These are phyloP conservation scores for Cotesia vestalis DNA, from an alignment of 1,140 invertebrate genomes.

Conservation along the genomic window DNA sequence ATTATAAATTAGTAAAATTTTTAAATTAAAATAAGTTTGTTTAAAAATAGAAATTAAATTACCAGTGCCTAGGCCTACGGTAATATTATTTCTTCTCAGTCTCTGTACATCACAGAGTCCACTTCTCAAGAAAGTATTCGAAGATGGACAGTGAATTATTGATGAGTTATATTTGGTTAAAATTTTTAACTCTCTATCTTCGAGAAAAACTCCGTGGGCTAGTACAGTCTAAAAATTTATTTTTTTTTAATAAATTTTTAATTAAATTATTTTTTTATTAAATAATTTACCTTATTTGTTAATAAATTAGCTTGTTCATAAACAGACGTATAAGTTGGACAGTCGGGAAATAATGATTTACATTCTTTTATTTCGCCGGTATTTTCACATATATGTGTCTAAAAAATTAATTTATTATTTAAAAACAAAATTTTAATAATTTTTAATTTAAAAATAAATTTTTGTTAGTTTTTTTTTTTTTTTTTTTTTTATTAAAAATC, in stretches of 20 bases:
- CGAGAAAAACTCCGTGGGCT: conserved; percentile 84
- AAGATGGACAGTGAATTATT: conserved; percentile 87
- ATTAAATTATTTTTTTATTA: conserved; percentile 3
- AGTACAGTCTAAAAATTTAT: conserved; percentile 71
- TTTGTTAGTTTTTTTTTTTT: too few species aligned
- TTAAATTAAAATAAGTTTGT: conserved; percentile 31
- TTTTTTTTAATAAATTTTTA: conserved; percentile 7
- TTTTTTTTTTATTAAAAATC: too few species aligned
- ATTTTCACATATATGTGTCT: conserved; percentile 89
- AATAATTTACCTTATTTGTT: conserved; percentile 72
- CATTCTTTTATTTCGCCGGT: conserved; percentile 76
- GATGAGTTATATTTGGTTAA: conserved; percentile 72
- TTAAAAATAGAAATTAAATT: conserved; percentile 40
- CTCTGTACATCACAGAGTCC: conserved; percentile 82
- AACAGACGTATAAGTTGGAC: conserved; percentile 75
- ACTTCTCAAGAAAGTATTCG: conserved; percentile 84
- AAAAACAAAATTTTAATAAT: not conserved
- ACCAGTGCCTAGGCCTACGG: conserved; percentile 88
- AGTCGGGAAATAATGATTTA: conserved; percentile 68
- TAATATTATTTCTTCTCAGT: conserved; percentile 72
- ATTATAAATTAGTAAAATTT: conserved; percentile 21
- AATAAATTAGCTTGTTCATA: conserved; percentile 80
- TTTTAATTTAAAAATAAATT: too few species aligned
- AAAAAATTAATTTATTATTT: conserved; percentile 50
- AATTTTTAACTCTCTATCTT: conserved; percentile 75